Evolutionary conservation across 2,888 invertebrate genomes (phyloP).

Genomic region (Papilio elwesi): DNA sequence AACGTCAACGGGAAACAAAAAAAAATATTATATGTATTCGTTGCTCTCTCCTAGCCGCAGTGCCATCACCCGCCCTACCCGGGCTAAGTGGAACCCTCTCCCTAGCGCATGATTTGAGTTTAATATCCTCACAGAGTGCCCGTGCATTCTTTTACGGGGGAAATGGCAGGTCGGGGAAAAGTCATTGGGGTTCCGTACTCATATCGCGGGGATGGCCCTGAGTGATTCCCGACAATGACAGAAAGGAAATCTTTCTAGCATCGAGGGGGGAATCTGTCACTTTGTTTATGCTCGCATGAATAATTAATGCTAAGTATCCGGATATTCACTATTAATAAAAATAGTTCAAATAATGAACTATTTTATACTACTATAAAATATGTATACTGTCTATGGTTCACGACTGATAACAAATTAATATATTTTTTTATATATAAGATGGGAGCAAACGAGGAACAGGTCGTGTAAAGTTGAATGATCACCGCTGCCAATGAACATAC

Average conservation of each 20-base stretch:
- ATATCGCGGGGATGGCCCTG: constrained; percentile 45
- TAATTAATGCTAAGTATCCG: constrained; percentile 33
- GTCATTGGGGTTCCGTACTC: constrained; percentile 42
- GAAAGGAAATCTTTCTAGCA: constrained; percentile 46
- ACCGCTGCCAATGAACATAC: too few relatives aligned
- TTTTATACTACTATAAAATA: background rate
- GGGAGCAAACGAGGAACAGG: too few relatives aligned
- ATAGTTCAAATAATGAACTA: background rate
- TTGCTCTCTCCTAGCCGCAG: constrained; percentile 45
- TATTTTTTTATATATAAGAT: too few relatives aligned
- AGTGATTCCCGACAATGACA: constrained; percentile 50
- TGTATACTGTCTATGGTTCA: too few relatives aligned
- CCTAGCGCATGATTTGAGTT: constrained; percentile 76
- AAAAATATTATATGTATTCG: constrained; percentile 31
- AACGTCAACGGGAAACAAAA: constrained; percentile 25
- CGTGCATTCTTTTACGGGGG: constrained; percentile 71
- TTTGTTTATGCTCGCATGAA: constrained; percentile 48
- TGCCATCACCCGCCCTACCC: constrained; percentile 45
- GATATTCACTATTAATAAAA: constrained; percentile 2
- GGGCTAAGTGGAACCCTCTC: constrained; percentile 50
- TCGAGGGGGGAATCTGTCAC: constrained; percentile 37
- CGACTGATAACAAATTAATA: too few relatives aligned
- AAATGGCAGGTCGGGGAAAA: constrained; percentile 55
- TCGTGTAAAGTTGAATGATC: too few relatives aligned
- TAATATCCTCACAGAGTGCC: constrained; percentile 77